phyloP scores from a whole-genome alignment of 2,888 invertebrate species.

The Dastarcus helophoroides region DNA sequence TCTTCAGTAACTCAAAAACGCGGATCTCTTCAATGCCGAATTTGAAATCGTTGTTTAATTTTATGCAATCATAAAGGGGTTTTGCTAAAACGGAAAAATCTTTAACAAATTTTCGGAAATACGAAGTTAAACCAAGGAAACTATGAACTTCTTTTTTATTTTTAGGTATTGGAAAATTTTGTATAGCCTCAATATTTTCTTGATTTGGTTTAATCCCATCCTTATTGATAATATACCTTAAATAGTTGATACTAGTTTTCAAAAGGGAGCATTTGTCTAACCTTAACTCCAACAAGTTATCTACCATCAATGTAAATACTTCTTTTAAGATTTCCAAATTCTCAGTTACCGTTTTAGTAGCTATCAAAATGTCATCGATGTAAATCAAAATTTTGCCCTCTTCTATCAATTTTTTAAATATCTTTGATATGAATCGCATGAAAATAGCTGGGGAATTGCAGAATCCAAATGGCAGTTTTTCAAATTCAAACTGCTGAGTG shows the following conservation, averaged over 20 bases:
- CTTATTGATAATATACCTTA: conserved; percentile 19
- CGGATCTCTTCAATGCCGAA: conserved; percentile 17
- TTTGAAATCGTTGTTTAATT: conserved; percentile 17
- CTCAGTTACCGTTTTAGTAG: conserved; percentile 9
- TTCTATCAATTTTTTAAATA: conserved; percentile 10
- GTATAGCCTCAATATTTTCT: conserved; percentile 11
- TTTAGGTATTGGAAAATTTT: conserved; percentile 17
- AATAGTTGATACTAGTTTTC: conserved; percentile 14
- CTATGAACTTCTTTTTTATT: conserved; percentile 16
- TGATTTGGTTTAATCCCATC: conserved; percentile 13
- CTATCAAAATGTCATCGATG: conserved; percentile 11
- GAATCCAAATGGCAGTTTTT: conserved; percentile 19
- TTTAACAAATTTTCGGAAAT: conserved; percentile 22
- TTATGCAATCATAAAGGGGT: conserved; percentile 17
- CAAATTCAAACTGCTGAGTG: conserved; percentile 16
- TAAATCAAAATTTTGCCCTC: conserved; percentile 9
- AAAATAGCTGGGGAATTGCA: conserved; percentile 19
- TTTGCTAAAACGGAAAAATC: conserved; percentile 17
- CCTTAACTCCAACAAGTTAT: conserved; percentile 6
- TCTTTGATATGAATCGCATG: conserved; percentile 9
- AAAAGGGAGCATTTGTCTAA: conserved; percentile 19
- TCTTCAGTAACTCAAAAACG: conserved; percentile 18
- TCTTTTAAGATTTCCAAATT: conserved; percentile 8
- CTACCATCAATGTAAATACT: conserved; percentile 7
- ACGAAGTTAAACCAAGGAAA: conserved; percentile 21